Conservation (phyloP, 2,888 invertebrate species). For the Cantharis rufa region DNA sequence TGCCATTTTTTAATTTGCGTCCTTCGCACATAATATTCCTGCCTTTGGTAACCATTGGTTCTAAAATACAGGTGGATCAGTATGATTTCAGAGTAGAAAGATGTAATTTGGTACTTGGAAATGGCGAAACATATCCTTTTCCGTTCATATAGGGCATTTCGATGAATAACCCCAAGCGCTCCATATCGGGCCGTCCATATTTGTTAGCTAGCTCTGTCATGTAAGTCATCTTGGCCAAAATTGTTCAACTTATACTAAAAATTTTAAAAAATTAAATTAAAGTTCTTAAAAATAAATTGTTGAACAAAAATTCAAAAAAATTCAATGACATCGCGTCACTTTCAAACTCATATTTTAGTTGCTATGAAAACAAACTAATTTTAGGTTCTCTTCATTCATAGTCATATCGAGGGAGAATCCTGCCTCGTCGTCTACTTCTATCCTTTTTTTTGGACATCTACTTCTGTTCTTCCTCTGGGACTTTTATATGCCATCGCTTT, state of each 20-base stretch:
- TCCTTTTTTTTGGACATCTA: no score
- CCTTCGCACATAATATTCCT: slow-evolving; percentile 48
- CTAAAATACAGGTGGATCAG: slow-evolving; percentile 9
- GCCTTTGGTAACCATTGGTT: slow-evolving; percentile 37
- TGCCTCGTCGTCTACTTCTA: no score
- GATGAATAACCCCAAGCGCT: slow-evolving; percentile 54
- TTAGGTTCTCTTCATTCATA: no score
- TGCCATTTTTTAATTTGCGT: slow-evolving; percentile 51
- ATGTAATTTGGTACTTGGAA: slow-evolving; percentile 37
- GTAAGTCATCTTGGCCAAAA: background rate
- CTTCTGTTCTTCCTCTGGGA: no score
- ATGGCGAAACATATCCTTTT: slow-evolving; percentile 44
- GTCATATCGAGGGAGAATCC: no score
- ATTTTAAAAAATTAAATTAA: background rate
- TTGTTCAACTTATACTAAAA: background rate
- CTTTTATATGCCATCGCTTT: no score
- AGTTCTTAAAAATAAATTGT: background rate
- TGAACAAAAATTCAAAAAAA: background rate
- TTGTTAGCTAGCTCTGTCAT: slow-evolving; percentile 21
- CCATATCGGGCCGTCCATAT: slow-evolving; percentile 52
- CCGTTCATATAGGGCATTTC: slow-evolving; percentile 55
- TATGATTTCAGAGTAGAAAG: background rate
- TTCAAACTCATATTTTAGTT: background rate
- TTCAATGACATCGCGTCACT: background rate
- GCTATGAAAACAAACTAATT: background rate